Conservation (phyloP, 2,888 invertebrate species). For the Agonopterix heracliana region DNA sequence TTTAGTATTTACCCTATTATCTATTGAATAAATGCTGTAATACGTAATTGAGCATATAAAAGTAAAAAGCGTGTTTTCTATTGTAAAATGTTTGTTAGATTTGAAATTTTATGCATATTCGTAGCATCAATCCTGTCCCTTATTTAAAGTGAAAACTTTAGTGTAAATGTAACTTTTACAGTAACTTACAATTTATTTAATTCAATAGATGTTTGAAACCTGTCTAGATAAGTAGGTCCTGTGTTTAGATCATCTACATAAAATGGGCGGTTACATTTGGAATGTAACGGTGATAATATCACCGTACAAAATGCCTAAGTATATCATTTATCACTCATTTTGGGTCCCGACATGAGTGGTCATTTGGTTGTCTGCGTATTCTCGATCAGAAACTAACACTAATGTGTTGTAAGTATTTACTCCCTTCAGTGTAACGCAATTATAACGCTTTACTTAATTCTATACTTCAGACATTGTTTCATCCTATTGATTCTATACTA, state of each 20-base stretch:
- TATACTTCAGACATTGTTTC: constrained; percentile 64
- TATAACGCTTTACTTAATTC: constrained; percentile 66
- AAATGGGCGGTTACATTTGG: constrained; percentile 30
- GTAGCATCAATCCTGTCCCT: constrained; percentile 46
- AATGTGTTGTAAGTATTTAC: constrained; percentile 69
- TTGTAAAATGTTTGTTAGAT: constrained; percentile 52
- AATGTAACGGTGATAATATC: constrained; percentile 26
- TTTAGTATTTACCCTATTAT: constrained; percentile 65
- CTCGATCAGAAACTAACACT: constrained; percentile 55
- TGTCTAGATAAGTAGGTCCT: constrained; percentile 63
- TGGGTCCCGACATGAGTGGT: constrained; percentile 50
- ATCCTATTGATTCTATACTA: constrained; percentile 67
- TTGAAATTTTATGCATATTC: constrained; percentile 37
- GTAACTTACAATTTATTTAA: constrained; percentile 44
- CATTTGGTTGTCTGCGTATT: constrained; percentile 48
- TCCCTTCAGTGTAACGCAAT: constrained; percentile 61
- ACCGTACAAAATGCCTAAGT: constrained; percentile 35
- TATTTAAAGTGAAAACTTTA: constrained; percentile 29
- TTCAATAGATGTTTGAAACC: constrained; percentile 49
- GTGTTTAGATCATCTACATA: constrained; percentile 55
- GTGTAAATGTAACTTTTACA: constrained; percentile 32
- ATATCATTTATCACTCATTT: constrained; percentile 60
- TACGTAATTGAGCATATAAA: constrained; percentile 45
- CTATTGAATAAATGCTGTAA: constrained; percentile 55
- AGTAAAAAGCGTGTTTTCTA: constrained; percentile 43